Conservation (phyloP, 2,797 vertebrate species). For the Sebastiscus albofasciatus region DNA sequence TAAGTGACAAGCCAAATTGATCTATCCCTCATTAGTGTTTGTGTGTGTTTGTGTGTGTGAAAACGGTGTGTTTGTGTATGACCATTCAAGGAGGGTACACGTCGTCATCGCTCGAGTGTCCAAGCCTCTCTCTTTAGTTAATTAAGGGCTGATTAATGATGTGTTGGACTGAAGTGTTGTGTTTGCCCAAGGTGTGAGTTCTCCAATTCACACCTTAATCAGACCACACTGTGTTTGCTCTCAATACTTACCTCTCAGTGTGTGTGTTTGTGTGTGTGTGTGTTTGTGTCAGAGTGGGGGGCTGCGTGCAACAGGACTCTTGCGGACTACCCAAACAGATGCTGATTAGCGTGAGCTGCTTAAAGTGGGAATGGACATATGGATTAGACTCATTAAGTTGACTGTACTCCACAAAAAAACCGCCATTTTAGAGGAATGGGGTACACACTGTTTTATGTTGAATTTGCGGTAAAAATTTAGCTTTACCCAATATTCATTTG, state of each 20-base stretch:
- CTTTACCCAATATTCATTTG: constrained; percentile 20
- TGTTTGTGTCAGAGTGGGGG: constrained; percentile 41
- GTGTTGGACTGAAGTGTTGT: constrained; percentile 68
- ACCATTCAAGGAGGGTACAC: constrained; percentile 25
- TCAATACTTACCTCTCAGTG: constrained; percentile 52
- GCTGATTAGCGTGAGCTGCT: constrained; percentile 82
- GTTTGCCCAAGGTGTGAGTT: constrained; percentile 81
- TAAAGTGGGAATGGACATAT: constrained; percentile 77
- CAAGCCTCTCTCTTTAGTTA: constrained; percentile 69
- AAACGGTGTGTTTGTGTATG: constrained; percentile 31
- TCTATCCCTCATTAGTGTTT: constrained; percentile 45
- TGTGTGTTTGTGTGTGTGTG: constrained; percentile 14
- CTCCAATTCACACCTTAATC: constrained; percentile 79
- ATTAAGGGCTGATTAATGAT: constrained; percentile 82
- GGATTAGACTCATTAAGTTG: constrained; percentile 73
- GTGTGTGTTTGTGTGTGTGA: constrained; percentile 21
- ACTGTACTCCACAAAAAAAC: constrained; percentile 49
- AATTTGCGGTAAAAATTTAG: constrained; percentile 14
- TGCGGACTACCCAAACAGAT: constrained; percentile 75
- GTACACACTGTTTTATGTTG: neutral
- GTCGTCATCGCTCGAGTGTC: constrained; percentile 49
- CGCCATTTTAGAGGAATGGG: constrained; percentile 29
- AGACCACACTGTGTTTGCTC: constrained; percentile 61
- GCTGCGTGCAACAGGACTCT: constrained; percentile 70
- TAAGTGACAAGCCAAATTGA: constrained; percentile 39